Conservation (phyloP, 2,888 invertebrate genomes). For the Anthrax anthrax region DNA sequence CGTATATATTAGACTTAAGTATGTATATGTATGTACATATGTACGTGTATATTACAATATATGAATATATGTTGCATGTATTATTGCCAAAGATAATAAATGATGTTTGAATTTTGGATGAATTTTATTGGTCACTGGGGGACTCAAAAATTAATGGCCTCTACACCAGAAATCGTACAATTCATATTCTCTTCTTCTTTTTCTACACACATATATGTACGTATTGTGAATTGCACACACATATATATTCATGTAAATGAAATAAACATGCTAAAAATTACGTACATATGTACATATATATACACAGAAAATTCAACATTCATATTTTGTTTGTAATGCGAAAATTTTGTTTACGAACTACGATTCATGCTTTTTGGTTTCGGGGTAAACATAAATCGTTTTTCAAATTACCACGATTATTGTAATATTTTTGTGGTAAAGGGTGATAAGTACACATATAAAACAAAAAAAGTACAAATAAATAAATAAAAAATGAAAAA, state of each 20-base stretch:
- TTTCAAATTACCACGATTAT: neutral
- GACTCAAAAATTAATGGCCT: conserved; percentile 7
- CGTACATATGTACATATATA: too few relatives aligned
- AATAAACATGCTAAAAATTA: too few relatives aligned
- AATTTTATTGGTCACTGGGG: conserved; percentile 12
- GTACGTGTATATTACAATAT: too few relatives aligned
- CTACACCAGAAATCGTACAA: neutral
- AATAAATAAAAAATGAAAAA: neutral
- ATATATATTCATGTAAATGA: too few relatives aligned
- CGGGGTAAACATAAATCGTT: neutral
- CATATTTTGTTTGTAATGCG: neutral
- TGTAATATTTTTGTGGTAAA: neutral
- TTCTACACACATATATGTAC: too few relatives aligned
- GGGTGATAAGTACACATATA: neutral
- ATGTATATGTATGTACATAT: too few relatives aligned
- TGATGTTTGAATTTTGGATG: conserved; percentile 13
- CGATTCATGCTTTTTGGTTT: neutral
- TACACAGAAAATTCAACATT: neutral
- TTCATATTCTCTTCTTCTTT: too few relatives aligned
- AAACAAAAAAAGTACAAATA: neutral
- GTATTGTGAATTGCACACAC: too few relatives aligned
- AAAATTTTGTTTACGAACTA: neutral
- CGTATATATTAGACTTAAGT: too few relatives aligned
- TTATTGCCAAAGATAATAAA: conserved; percentile 9
- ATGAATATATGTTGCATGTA: conserved; percentile 1